Evolutionary conservation across 2,797 vertebrate species (phyloP), one percentile per base, ranked within the genome.

Genomic region (Pitangus sulphuratus): DNA sequence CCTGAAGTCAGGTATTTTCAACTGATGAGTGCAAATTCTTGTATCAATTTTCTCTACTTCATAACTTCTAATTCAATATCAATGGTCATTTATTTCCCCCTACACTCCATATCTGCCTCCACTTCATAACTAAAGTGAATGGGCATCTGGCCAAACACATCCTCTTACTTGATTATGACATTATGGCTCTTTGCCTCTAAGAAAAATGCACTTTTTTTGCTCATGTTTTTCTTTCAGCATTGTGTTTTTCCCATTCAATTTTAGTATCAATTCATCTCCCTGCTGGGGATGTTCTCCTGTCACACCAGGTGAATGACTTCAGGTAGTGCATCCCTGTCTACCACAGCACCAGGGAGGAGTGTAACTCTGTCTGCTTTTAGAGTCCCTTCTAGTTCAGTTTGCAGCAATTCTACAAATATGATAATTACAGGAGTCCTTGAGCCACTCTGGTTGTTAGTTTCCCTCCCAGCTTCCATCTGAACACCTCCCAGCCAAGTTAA

Each of bases 31-130:
- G 56, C 35, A 53, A 31, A 4, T 80, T 72, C 89, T 91, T 3
- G 0, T 68, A 77, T n/a, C 28, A 80, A 77, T 91, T 92, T 93
- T 94, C 60, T 66, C 37, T 74, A 77, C 75, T 87, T 96, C 87
- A 85, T 91, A 95, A 70, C 60, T 87, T 83, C 37, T 93, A 92
- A 91, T 89, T 89, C 56, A 92, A 87, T 95, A 95, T 94, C 91
- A 87, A 83, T 96, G 64, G 64, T 74, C 77, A 93, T 80, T n/a
- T 85, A 56, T 87, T 89, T 65, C 15, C 28, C 21, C 8, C 30
- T 22, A 31, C 20, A 66, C 25, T 87, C 56, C n/a, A 53, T 81
- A 80, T 64, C 68, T 87, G 56, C 33, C 30, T 87, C 48, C 21
- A 25, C 31, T 90, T 64, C 77, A 83, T 64, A 57, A 60, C 31